Base-by-base conservation (phyloP, 2,888 invertebrate species). In the Corythucha ciliata region DNA sequence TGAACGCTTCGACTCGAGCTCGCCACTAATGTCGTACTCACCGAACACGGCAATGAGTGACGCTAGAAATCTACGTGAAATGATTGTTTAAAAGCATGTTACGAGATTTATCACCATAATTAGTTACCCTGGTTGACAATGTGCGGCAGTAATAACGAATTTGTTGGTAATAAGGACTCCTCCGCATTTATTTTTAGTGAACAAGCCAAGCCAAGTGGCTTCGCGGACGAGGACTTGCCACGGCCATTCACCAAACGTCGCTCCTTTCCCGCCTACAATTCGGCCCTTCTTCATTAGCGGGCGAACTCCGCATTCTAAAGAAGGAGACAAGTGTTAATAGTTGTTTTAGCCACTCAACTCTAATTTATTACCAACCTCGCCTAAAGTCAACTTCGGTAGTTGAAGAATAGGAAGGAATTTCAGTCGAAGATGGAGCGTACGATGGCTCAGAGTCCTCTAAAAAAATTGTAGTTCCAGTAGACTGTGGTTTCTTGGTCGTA, bases 131-230 rank as follows among this genome's bases (percentile, higher is more conserved):
- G 92, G 91, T 67, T 92, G 91, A 70, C 92, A 93, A 75, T 93
- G 92, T 0, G 92, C 92, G 0, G 92, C 92, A 0, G 92, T 92
- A 53, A 91, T 81, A 4, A 92, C 90, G 65, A 81, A 91, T 67
- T 79, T 78, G 62, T 77, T 82, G 27, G 87, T 85, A 62, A 92
- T 88, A n/a, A 93, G 76, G 0, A 93, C 92, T 2, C 92, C 92
- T 1, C 92, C 92, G 65, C 92, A 93, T 69, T 92, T 92, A 70
- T 92, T 92, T 69, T 92, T 92, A 41, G 90, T 90, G 69, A 92
- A 90, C 18, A 92, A 76, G 0, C 92, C 92, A 36, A 92, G 72
- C 91, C 91, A 92, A 0, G 91, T 91, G 2, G 90, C 86, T 69
- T 92, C 92, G 29, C 90, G 74, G 1, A 92, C 88, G 22, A 92